Conservation (phyloP, 2,888 invertebrate species). For the Neoscelio sp. region DNA sequence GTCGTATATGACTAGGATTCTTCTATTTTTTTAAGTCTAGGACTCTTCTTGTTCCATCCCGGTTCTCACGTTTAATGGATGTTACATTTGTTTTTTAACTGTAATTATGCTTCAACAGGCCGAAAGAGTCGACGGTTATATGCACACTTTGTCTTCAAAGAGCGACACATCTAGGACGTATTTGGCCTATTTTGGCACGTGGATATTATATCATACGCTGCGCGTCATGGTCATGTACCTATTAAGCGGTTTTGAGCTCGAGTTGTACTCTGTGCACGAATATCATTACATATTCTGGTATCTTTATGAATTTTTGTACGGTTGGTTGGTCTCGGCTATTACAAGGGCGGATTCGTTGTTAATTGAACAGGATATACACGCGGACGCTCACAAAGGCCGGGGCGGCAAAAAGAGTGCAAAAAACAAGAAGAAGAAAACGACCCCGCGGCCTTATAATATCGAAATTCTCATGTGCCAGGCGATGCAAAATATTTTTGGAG, state of each 20-base stretch:
- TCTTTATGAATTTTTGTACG: conserved; percentile 96
- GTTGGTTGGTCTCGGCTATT: conserved; percentile 96
- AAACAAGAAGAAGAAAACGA: conserved; percentile 88
- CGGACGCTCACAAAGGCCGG: conserved; percentile 82
- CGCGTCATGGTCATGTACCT: conserved; percentile 97
- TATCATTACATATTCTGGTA: conserved; percentile 99
- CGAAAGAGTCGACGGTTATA: conserved; percentile 93
- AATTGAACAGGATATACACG: conserved; percentile 88
- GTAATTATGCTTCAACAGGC: conserved; percentile 85
- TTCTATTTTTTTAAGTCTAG: too few species aligned
- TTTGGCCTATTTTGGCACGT: conserved; percentile 95
- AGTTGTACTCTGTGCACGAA: conserved; percentile 97
- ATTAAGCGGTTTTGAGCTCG: conserved; percentile 96
- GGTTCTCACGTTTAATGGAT: too few species aligned
- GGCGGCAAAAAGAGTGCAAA: conserved; percentile 84
- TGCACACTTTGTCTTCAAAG: conserved; percentile 88
- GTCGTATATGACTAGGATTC: too few species aligned
- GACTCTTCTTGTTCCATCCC: too few species aligned
- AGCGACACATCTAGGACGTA: conserved; percentile 89
- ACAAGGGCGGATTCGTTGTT: conserved; percentile 94
- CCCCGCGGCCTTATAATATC: conserved; percentile 89
- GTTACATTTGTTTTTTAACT: conserved; percentile 28
- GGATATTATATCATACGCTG: conserved; percentile 97
- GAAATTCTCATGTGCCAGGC: conserved; percentile 96
- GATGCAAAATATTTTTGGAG: conserved; percentile 96